Evolutionary conservation across 37 sponge, comb jelly and placozoan genomes (phyloP).

Genomic region (Cladorhizidae sp.): DNA sequence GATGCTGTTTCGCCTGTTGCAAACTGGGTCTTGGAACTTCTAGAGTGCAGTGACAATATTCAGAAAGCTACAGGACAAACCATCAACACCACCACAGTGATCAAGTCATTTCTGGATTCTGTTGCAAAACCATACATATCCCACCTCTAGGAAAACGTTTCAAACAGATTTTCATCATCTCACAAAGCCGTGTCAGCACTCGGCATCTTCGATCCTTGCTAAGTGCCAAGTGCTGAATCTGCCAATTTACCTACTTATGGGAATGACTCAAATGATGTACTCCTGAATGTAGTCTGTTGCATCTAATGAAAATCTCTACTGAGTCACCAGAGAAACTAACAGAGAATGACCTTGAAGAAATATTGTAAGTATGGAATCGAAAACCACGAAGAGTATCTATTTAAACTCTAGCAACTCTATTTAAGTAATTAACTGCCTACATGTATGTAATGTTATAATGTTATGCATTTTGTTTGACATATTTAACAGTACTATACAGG

Average conservation of each 20-base stretch:
- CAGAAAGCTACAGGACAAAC: constrained; percentile 44
- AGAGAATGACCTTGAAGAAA: no score
- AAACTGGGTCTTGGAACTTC: constrained; percentile 72
- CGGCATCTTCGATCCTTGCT: constrained; percentile 51
- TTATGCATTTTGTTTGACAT: no score
- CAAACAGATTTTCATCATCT: constrained; percentile 37
- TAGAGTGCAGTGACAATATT: constrained; percentile 25
- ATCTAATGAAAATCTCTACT: no score
- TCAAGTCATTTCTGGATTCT: constrained; percentile 48
- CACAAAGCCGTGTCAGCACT: constrained; percentile 57
- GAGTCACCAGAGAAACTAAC: no score
- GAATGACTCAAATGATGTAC: constrained; percentile 29
- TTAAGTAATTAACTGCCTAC: no score
- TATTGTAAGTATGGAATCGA: no score
- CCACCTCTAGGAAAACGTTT: constrained; percentile 34
- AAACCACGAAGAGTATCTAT: no score
- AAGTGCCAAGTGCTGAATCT: constrained; percentile 35
- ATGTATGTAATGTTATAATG: no score
- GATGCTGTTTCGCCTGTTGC: constrained; percentile 69
- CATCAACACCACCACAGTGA: constrained; percentile 42
- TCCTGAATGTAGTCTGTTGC: no score
- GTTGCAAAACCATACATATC: constrained; percentile 37
- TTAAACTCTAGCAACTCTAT: no score
- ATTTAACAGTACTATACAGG: no score
- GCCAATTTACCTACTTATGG: constrained; percentile 24